Conservation (phyloP, 1,140 invertebrate genomes). For the Batillaria attramentaria region DNA sequence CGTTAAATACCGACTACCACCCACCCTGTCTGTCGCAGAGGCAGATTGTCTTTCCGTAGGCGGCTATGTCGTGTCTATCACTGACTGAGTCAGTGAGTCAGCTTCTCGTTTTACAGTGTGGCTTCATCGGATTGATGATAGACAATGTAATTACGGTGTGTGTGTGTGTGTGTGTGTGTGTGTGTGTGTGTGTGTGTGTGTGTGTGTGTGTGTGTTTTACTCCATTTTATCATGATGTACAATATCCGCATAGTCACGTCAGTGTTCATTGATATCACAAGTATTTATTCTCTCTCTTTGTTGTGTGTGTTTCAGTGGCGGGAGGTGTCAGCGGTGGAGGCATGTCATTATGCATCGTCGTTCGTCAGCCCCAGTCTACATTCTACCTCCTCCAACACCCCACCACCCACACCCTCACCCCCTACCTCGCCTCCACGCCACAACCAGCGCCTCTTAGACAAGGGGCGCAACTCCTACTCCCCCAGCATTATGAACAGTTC, state of each 20-base stretch:
- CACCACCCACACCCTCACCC: neutral
- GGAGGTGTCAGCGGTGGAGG: conserved; percentile 13
- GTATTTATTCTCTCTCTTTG: neutral
- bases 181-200: neutral
- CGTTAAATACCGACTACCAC: too few relatives aligned
- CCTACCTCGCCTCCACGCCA: neutral
- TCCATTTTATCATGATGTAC: neutral
- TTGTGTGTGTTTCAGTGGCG: conserved; percentile 21
- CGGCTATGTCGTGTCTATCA: too few relatives aligned
- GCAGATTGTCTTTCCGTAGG: too few relatives aligned
- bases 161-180: neutral
- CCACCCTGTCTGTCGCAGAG: too few relatives aligned
- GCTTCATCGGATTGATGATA: conserved; percentile 15
- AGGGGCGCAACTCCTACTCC: conserved; percentile 13
- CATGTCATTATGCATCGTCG: conserved; percentile 13
- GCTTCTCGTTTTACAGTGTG: too few relatives aligned
- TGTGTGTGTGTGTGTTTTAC: neutral
- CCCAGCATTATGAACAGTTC: conserved; percentile 26
- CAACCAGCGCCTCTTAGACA: neutral
- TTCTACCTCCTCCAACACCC: neutral
- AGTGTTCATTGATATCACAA: too few relatives aligned
- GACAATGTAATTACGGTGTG: neutral
- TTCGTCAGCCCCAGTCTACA: neutral
- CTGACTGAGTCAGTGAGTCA: too few relatives aligned
- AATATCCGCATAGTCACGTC: neutral